Evolutionary conservation across 1,140 invertebrate genomes (phyloP).

Genomic region (Radopholus similis): DNA sequence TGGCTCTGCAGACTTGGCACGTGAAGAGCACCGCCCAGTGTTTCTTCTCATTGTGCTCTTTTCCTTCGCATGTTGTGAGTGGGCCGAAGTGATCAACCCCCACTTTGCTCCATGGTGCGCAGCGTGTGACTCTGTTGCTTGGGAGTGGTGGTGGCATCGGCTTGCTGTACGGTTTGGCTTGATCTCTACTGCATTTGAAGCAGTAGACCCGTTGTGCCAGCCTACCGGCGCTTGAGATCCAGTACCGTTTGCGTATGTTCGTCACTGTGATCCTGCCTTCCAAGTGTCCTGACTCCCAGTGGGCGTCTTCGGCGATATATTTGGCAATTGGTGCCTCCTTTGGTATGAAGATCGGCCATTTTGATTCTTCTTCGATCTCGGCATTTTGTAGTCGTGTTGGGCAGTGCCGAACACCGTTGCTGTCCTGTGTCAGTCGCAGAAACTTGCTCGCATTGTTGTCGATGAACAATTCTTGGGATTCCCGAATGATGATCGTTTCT

Average conservation of each 20-base stretch:
- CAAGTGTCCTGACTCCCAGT: not conserved
- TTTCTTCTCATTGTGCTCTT: too few relatives aligned
- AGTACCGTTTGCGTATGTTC: not conserved
- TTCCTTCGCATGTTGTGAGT: not conserved
- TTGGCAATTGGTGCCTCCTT: not conserved
- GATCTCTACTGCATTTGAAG: not conserved
- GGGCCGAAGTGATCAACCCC: not conserved
- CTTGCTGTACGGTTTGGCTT: not conserved
- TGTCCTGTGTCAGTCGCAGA: too few relatives aligned
- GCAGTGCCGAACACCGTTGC: too few relatives aligned
- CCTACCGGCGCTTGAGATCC: not conserved
- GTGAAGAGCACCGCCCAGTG: too few relatives aligned
- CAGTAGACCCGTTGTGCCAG: not conserved
- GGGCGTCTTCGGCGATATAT: not conserved
- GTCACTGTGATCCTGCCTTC: not conserved
- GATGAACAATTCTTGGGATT: not conserved
- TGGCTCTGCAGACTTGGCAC: too few relatives aligned
- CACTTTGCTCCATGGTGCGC: not conserved
- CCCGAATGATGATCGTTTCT: not conserved
- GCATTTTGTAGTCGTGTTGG: not conserved
- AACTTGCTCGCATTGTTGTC: too few relatives aligned
- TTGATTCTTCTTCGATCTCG: not conserved
- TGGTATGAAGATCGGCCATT: not conserved
- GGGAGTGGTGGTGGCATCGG: not conserved
- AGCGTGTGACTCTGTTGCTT: not conserved